Evolutionary conservation across 2,113 vertebrate genomes (phyloP).

Genomic region (Peromyscus californicus): DNA sequence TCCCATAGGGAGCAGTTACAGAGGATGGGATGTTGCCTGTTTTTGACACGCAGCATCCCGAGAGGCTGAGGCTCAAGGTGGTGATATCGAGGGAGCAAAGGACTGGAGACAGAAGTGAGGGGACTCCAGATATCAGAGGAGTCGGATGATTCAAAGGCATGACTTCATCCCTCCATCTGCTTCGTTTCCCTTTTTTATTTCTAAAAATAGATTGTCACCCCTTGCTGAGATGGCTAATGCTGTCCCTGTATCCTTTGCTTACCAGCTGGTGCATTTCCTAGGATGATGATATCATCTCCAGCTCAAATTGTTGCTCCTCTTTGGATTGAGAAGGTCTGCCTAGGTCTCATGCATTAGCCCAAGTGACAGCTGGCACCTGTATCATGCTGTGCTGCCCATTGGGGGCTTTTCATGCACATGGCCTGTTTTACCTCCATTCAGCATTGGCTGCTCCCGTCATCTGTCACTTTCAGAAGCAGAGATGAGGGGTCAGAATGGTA

Average conservation of each 20-base stretch:
- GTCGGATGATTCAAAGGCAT: constrained; percentile 19
- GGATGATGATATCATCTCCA: constrained; percentile 50
- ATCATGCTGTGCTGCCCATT: background rate
- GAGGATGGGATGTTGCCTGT: constrained; percentile 16
- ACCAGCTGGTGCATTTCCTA: constrained; percentile 58
- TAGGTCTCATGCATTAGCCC: background rate
- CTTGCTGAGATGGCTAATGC: constrained; percentile 50
- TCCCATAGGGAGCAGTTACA: accelerated
- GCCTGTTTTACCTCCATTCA: background rate
- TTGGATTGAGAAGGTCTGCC: background rate
- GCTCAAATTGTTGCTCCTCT: constrained; percentile 37
- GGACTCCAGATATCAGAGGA: background rate
- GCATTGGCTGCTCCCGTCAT: background rate
- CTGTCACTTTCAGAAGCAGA: background rate
- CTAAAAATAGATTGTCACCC: constrained; percentile 73
- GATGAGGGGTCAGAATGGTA: background rate
- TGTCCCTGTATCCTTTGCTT: constrained; percentile 52
- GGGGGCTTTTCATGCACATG: background rate
- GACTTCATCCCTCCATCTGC: constrained; percentile 64
- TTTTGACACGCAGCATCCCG: background rate
- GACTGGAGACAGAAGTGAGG: background rate
- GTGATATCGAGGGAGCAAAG: background rate
- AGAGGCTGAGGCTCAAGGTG: background rate
- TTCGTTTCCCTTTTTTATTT: constrained; percentile 73
- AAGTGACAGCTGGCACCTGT: background rate